These are phyloP conservation scores for Lysandra coridon DNA, from an alignment of 2,888 invertebrate genomes.

Conservation along the genomic window DNA sequence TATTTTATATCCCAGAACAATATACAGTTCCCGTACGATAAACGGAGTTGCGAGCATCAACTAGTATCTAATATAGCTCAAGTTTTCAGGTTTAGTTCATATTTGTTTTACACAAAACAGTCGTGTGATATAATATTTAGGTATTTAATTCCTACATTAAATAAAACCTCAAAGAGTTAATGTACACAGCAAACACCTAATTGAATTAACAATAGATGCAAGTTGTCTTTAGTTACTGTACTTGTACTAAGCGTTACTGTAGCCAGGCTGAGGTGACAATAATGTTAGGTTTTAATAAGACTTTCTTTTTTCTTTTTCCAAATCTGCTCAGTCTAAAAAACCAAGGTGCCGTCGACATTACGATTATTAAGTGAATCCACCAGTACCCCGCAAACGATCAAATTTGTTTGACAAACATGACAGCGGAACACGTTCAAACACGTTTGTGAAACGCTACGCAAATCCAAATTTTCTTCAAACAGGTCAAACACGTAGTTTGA, in stretches of 20 bases:
- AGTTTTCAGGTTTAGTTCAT: neutral
- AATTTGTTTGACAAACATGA: too few relatives aligned
- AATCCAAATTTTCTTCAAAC: too few relatives aligned
- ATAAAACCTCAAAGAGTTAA: conserved; percentile 36
- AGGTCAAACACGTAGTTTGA: too few relatives aligned
- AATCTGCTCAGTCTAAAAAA: neutral
- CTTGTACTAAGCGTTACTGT: conserved; percentile 42
- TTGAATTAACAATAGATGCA: conserved; percentile 50
- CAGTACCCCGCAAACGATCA: too few relatives aligned
- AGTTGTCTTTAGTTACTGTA: conserved; percentile 57
- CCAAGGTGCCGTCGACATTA: too few relatives aligned
- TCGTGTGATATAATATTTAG: neutral
- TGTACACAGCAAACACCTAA: conserved; percentile 39
- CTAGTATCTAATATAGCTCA: too few relatives aligned
- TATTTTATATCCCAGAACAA: too few relatives aligned
- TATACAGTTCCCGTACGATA: too few relatives aligned
- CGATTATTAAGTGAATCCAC: too few relatives aligned
- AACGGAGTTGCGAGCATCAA: too few relatives aligned
- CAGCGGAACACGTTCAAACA: too few relatives aligned
- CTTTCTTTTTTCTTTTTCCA: neutral
- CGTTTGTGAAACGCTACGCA: too few relatives aligned
- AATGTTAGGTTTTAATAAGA: neutral
- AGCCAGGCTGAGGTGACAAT: conserved; percentile 25
- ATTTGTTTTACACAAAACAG: neutral
- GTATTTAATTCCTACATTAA: neutral